Evolutionary conservation across 2,113 vertebrate genomes (phyloP).

Genomic region (Spheniscus mendiculus): DNA sequence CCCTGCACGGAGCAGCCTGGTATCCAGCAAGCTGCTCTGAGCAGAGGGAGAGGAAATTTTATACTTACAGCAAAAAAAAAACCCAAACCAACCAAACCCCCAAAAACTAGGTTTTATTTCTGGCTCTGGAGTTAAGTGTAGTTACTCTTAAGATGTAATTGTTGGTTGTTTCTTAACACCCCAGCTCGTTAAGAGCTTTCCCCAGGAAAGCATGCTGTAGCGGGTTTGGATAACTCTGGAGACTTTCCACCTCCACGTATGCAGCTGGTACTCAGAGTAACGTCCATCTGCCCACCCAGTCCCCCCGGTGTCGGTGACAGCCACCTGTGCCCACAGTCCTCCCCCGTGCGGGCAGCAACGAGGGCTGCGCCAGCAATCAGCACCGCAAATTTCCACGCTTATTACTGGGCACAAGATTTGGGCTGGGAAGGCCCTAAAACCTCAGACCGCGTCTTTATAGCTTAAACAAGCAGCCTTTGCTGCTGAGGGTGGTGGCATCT

Average conservation of each 20-base stretch:
- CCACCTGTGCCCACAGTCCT: background rate
- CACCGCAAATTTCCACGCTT: accelerated
- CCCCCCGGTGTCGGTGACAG: background rate
- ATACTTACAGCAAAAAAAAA: background rate
- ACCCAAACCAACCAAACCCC: too few species aligned
- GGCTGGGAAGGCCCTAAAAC: background rate
- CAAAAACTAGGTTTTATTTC: background rate
- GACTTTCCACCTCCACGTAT: background rate
- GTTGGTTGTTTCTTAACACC: background rate
- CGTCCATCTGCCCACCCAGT: background rate
- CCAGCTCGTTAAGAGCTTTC: background rate
- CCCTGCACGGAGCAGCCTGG: background rate
- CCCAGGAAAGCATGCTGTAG: background rate
- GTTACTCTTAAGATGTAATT: background rate
- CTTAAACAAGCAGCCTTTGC: background rate
- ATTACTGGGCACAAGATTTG: background rate
- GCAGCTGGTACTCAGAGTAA: background rate
- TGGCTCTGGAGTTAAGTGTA: background rate
- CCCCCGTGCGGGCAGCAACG: accelerated
- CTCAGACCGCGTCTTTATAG: accelerated
- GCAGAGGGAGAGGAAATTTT: background rate
- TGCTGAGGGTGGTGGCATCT: background rate
- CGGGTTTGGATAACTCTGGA: background rate
- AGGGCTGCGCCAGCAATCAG: background rate
- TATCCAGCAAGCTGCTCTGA: background rate